These are phyloP conservation scores for Artibeus lituratus DNA, from an alignment of 2,797 vertebrate species.

Conservation along the genomic window DNA sequence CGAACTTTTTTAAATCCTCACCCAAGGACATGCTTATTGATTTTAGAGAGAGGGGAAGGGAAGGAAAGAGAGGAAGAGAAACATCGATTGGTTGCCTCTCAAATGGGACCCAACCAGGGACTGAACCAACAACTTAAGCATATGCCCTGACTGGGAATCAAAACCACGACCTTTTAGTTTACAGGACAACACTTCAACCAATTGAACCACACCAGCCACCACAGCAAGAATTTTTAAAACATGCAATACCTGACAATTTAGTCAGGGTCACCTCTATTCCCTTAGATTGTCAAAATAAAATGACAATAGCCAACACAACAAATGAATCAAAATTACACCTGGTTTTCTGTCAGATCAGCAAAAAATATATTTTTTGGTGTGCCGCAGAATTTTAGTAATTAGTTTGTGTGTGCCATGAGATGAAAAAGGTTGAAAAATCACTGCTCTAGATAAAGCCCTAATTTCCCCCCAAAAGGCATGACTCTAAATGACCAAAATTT, in stretches of 20 bases:
- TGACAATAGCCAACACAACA: neutral
- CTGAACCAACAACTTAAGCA: neutral
- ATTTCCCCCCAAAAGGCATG: neutral
- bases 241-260: neutral
- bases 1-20: neutral
- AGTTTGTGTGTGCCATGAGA: neutral
- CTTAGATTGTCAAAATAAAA: neutral
- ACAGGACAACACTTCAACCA: neutral
- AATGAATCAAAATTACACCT: neutral
- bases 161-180: neutral
- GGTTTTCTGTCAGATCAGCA: neutral
- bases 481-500: conserved; percentile 19
- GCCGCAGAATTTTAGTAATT: neutral
- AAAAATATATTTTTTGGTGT: neutral
- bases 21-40: neutral
- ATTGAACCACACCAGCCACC: neutral
- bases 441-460: neutral
- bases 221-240: neutral
- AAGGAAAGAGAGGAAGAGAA: neutral
- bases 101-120: neutral
- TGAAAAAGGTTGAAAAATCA: neutral
- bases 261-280: neutral
- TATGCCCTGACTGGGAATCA: neutral
- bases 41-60: neutral
- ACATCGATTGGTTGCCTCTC: neutral